phyloP scores from a whole-genome alignment of 1,140 invertebrate species.

The Magallana gigas region DNA sequence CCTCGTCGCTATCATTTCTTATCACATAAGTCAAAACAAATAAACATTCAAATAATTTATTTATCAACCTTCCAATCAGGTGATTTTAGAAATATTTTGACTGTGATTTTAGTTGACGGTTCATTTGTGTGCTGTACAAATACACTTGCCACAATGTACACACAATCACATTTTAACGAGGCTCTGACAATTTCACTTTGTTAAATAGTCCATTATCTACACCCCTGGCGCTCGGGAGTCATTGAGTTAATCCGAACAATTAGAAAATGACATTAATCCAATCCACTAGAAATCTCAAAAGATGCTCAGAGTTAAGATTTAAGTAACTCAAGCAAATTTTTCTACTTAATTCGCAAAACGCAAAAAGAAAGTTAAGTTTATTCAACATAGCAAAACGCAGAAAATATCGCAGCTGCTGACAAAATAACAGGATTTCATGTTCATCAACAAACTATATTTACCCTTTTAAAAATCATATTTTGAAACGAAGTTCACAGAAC shows the following conservation, averaged over 20 bases:
- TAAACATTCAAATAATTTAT: background rate
- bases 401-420: no score
- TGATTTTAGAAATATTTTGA: constrained; percentile 21
- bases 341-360: no score
- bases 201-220: background rate
- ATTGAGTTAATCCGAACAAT: background rate
- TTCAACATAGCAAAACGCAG: no score
- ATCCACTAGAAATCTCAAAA: background rate
- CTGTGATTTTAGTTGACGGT: background rate
- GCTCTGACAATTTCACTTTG: background rate
- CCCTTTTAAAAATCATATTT: no score
- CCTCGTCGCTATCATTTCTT: background rate
- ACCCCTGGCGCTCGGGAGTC: background rate
- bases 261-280: constrained; percentile 3
- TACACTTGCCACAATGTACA: background rate
- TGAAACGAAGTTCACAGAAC: no score
- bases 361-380: no score
- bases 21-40: constrained; percentile 18
- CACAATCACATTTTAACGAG: constrained; percentile 14
- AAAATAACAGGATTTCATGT: no score
- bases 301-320: no score
- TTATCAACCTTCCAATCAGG: constrained; percentile 13
- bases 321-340: no score
- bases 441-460: no score
- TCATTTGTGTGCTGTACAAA: constrained; percentile 3